These are phyloP conservation scores for Dynastes maya DNA, from an alignment of 2,888 invertebrate species.

Conservation along the genomic window DNA sequence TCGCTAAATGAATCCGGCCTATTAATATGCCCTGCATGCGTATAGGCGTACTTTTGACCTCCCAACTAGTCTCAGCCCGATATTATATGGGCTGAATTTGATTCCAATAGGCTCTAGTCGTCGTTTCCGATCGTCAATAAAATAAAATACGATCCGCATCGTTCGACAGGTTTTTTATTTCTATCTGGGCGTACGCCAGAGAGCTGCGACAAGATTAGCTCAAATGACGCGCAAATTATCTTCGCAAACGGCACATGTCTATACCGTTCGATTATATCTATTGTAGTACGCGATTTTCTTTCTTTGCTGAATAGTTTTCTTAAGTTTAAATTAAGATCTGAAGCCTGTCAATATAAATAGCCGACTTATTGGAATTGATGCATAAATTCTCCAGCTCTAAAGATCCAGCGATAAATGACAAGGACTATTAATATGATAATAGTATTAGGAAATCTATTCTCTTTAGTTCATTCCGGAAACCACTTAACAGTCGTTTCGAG, in stretches of 20 bases:
- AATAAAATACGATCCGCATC: constrained; percentile 48
- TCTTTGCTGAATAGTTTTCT: not conserved
- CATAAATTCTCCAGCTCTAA: too few relatives aligned
- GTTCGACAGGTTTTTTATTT: constrained; percentile 48
- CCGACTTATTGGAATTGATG: too few relatives aligned
- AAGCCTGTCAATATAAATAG: too few relatives aligned
- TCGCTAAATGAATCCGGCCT: too few relatives aligned
- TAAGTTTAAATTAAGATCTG: too few relatives aligned
- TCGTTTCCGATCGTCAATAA: constrained; percentile 33
- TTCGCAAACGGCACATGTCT: constrained; percentile 5
- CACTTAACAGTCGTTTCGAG: too few relatives aligned
- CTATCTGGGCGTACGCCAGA: constrained; percentile 45
- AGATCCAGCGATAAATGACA: too few relatives aligned
- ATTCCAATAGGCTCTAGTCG: not conserved
- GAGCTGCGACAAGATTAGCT: constrained; percentile 42
- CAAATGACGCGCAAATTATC: constrained; percentile 48
- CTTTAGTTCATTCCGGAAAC: too few relatives aligned
- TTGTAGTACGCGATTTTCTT: not conserved
- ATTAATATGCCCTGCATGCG: not conserved
- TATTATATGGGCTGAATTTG: not conserved
- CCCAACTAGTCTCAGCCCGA: not conserved
- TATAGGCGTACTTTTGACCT: not conserved
- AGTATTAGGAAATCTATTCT: too few relatives aligned
- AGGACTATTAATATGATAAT: too few relatives aligned
- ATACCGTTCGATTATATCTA: constrained; percentile 12